A percentile compares a stretch with the other conserved stretches of the same genome.
phyloP scores from a whole-genome alignment of 37 sponge, comb jelly and placozoan species.

The Chondrilla cf. caribensis region DNA sequence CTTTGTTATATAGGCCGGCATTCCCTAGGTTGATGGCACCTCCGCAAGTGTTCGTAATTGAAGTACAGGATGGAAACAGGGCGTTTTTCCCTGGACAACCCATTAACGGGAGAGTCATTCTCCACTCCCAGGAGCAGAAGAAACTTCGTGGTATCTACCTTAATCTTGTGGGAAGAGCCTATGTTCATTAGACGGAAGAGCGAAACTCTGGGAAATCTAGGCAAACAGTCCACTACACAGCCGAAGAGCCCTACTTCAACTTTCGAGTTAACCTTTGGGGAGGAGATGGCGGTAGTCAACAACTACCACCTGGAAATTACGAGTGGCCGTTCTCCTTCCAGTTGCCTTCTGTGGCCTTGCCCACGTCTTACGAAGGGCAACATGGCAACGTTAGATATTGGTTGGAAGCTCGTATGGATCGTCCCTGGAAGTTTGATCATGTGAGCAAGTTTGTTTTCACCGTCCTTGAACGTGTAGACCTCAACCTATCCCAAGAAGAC shows the following conservation, averaged over 20 bases:
- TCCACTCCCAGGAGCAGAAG: conserved; percentile 26
- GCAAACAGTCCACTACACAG: conserved; percentile 34
- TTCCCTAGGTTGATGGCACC: conserved; percentile 15
- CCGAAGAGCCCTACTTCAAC: not conserved
- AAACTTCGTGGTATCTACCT: conserved; percentile 32
- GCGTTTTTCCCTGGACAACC: conserved; percentile 20
- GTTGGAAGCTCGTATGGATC: conserved; percentile 38
- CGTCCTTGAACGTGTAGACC: conserved; percentile 36
- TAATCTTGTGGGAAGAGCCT: conserved; percentile 33
- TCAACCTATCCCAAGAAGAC: conserved; percentile 30
- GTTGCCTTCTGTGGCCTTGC: conserved; percentile 16
- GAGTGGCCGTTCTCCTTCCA: conserved; percentile 37
- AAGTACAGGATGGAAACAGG: not conserved
- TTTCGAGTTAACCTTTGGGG: conserved; percentile 4
- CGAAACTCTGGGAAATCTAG: conserved; percentile 29
- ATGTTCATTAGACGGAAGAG: conserved; percentile 65
- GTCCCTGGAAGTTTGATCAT: conserved; percentile 46
- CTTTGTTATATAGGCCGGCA: no score
- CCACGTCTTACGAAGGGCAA: conserved; percentile 17
- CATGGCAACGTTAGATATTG: conserved; percentile 50
- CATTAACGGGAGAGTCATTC: conserved; percentile 32
- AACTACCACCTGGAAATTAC: conserved; percentile 34
- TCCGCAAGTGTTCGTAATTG: conserved; percentile 17
- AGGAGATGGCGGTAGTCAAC: not conserved
- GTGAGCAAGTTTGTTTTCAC: conserved; percentile 13